Evolutionary conservation across 2,797 vertebrate genomes (phyloP).

Genomic region (Sebastes steindachneri): DNA sequence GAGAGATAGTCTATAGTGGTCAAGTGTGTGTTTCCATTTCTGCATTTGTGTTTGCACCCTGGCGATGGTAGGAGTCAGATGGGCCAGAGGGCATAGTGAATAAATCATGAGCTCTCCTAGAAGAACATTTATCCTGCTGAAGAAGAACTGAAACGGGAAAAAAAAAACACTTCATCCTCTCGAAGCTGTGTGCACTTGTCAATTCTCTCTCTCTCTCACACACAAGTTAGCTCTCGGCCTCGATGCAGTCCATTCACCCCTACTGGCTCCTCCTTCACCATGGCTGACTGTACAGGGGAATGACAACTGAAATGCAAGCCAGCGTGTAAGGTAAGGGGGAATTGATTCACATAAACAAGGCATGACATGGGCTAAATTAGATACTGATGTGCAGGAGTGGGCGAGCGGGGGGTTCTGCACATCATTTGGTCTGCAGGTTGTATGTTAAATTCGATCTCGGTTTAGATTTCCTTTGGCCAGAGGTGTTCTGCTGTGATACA

Average conservation of each 20-base stretch:
- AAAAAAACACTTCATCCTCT: slow-evolving; percentile 2
- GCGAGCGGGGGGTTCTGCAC: background rate
- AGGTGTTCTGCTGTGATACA: slow-evolving; percentile 26
- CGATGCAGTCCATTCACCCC: background rate
- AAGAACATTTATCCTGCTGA: slow-evolving; percentile 57
- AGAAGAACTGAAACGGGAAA: slow-evolving; percentile 17
- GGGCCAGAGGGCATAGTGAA: slow-evolving; percentile 64
- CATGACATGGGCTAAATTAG: slow-evolving; percentile 1
- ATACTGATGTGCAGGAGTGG: background rate
- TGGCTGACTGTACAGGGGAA: background rate
- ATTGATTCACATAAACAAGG: slow-evolving; percentile 16
- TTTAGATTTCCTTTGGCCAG: slow-evolving; percentile 13
- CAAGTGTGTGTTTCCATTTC: slow-evolving; percentile 18
- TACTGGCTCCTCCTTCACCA: slow-evolving; percentile 19
- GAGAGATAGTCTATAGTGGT: background rate
- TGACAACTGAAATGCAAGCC: background rate
- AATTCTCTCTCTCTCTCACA: slow-evolving; percentile 23
- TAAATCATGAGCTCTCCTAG: slow-evolving; percentile 72
- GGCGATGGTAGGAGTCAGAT: slow-evolving; percentile 25
- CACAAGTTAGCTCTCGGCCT: slow-evolving; percentile 9
- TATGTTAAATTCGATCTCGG: slow-evolving; percentile 19
- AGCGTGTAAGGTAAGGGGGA: background rate
- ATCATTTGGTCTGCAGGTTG: slow-evolving; percentile 8
- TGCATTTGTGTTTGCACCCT: background rate
- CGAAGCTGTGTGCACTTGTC: slow-evolving; percentile 18